Evolutionary conservation across 2,888 invertebrate species (phyloP).

Genomic region (Elegia similella): DNA sequence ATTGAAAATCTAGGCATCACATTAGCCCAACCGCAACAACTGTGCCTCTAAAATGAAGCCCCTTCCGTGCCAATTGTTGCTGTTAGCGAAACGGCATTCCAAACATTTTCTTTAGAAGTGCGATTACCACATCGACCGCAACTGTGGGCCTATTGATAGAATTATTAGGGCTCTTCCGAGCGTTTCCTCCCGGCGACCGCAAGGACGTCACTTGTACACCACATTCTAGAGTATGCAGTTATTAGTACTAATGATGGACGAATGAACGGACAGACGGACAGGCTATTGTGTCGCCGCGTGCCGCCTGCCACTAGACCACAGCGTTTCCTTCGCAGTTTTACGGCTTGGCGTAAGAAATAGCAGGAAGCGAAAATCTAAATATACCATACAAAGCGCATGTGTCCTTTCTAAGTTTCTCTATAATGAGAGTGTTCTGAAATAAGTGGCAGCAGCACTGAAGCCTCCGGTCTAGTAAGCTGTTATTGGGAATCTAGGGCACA

Average conservation of each 20-base stretch:
- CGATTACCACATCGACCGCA: conserved; percentile 69
- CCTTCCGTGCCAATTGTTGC: conserved; percentile 50
- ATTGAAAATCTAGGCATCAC: conserved; percentile 11
- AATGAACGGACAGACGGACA: conserved; percentile 47
- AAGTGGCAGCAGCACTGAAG: too few species aligned
- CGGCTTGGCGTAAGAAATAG: conserved; percentile 18
- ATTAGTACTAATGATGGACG: conserved; percentile 69
- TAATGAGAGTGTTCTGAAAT: too few species aligned
- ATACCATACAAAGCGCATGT: background rate
- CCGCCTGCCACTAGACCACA: conserved; percentile 46
- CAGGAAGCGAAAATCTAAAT: background rate
- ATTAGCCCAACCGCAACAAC: conserved; percentile 30
- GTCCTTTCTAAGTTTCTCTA: too few species aligned
- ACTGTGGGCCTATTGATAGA: conserved; percentile 68
- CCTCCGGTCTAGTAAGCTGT: too few species aligned
- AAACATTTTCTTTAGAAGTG: conserved; percentile 50
- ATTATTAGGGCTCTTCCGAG: conserved; percentile 60
- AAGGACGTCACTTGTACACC: conserved; percentile 54
- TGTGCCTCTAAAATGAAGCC: conserved; percentile 28
- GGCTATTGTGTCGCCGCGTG: conserved; percentile 43
- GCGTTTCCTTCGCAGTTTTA: conserved; percentile 49
- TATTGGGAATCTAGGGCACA: too few species aligned
- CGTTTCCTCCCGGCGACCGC: conserved; percentile 61
- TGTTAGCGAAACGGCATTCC: conserved; percentile 42
- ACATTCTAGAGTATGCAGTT: conserved; percentile 64